These are phyloP conservation scores for Podarcis muralis DNA, from an alignment of 2,113 vertebrate species.

Conservation along the genomic window DNA sequence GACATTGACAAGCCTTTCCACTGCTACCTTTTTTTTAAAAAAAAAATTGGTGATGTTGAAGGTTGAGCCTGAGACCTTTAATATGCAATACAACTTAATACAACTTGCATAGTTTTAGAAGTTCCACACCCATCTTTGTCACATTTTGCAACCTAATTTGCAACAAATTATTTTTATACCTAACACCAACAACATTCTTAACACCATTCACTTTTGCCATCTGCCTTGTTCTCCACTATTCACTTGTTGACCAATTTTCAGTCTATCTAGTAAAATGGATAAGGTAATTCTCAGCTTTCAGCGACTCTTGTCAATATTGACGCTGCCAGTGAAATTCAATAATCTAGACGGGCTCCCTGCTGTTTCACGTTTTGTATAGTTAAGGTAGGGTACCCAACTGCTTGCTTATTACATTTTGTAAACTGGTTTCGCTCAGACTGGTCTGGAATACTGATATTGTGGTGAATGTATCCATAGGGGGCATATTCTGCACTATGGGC, in stretches of 20 bases:
- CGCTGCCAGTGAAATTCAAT: constrained; percentile 65
- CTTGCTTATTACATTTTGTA: constrained; percentile 63
- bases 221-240: constrained; percentile 48
- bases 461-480: neutral
- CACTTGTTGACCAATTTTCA: constrained; percentile 66
- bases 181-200: neutral
- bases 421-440: constrained; percentile 51
- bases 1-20: too few species aligned
- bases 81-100: neutral
- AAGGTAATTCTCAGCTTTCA: constrained; percentile 79
- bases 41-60: neutral
- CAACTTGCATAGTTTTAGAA: neutral
- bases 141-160: neutral
- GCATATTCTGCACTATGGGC: neutral
- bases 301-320: constrained; percentile 76
- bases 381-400: constrained; percentile 56
- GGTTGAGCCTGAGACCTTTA: too few species aligned
- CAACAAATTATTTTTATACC: neutral
- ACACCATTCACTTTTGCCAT: constrained; percentile 32
- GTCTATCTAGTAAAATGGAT: constrained; percentile 74
- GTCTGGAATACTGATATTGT: constrained; percentile 8
- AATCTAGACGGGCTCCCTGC: constrained; percentile 63
- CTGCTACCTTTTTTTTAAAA: neutral
- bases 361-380: constrained; percentile 54
- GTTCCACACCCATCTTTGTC: neutral